Conservation (phyloP, 2,888 invertebrate species). For the Aphidoletes aphidimyza region DNA sequence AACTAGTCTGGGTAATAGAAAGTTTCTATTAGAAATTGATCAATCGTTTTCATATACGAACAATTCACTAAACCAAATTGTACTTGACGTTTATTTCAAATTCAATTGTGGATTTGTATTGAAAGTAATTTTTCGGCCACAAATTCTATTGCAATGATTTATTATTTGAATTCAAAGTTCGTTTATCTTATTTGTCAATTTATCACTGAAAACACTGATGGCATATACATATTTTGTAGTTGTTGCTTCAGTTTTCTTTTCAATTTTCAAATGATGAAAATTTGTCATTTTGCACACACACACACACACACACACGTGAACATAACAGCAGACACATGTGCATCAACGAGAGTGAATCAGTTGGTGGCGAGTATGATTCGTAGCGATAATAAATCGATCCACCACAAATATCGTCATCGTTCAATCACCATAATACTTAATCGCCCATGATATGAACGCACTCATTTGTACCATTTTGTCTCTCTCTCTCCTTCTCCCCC, state of each 20-base stretch:
- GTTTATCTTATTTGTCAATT: neutral
- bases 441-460: slow-evolving; percentile 4
- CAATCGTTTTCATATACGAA: no score
- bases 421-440: slow-evolving; percentile 13
- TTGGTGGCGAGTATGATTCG: neutral
- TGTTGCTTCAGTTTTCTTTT: neutral
- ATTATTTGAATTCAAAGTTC: slow-evolving; percentile 12
- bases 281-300: neutral
- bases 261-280: neutral
- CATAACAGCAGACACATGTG: no score
- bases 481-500: neutral
- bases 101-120: neutral
- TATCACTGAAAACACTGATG: no score
- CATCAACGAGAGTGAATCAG: no score
- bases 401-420: slow-evolving; percentile 8
- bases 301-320: no score
- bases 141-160: neutral
- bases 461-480: no score
- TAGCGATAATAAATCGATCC: neutral
- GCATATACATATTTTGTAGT: neutral
- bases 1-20: no score
- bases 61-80: no score
- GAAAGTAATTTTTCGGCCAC: slow-evolving; percentile 14
- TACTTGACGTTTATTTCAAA: no score
- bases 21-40: no score